These are phyloP conservation scores for Nycteola revayana DNA, from an alignment of 2,888 invertebrate species.

Conservation along the genomic window DNA sequence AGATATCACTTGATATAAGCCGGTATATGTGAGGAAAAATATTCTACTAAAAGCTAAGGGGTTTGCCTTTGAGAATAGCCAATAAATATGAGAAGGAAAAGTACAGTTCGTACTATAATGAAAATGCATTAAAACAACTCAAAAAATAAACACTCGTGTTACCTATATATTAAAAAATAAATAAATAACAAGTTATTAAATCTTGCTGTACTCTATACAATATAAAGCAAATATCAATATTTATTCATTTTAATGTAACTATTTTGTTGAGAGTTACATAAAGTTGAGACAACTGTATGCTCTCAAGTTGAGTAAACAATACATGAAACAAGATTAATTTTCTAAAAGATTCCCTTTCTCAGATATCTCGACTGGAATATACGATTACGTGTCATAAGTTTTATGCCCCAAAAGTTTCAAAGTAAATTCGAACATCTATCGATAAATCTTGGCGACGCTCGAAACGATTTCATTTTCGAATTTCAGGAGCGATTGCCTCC, in stretches of 20 bases:
- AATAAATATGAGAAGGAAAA: too few relatives aligned
- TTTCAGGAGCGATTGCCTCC: slow-evolving; percentile 82
- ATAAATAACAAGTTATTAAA: background rate
- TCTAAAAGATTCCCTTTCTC: slow-evolving; percentile 46
- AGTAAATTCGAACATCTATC: slow-evolving; percentile 81
- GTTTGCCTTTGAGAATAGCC: too few relatives aligned
- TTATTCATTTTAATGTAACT: background rate
- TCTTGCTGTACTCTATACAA: background rate
- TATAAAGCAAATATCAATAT: too few relatives aligned
- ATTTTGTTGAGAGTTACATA: background rate
- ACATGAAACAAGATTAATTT: slow-evolving; percentile 52
- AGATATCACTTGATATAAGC: too few relatives aligned
- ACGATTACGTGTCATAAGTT: slow-evolving; percentile 82
- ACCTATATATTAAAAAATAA: too few relatives aligned
- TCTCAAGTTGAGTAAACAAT: slow-evolving; percentile 43
- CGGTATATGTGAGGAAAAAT: too few relatives aligned
- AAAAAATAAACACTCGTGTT: too few relatives aligned
- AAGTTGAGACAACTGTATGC: slow-evolving; percentile 31
- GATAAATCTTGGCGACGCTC: slow-evolving; percentile 82
- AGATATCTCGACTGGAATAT: slow-evolving; percentile 69
- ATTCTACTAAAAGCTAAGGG: too few relatives aligned
- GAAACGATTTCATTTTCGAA: slow-evolving; percentile 82
- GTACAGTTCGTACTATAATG: too few relatives aligned
- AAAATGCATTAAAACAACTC: too few relatives aligned
- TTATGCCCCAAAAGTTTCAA: slow-evolving; percentile 78